Conservation (phyloP, 2,888 invertebrate genomes). For the Crossocerus cetratus region DNA sequence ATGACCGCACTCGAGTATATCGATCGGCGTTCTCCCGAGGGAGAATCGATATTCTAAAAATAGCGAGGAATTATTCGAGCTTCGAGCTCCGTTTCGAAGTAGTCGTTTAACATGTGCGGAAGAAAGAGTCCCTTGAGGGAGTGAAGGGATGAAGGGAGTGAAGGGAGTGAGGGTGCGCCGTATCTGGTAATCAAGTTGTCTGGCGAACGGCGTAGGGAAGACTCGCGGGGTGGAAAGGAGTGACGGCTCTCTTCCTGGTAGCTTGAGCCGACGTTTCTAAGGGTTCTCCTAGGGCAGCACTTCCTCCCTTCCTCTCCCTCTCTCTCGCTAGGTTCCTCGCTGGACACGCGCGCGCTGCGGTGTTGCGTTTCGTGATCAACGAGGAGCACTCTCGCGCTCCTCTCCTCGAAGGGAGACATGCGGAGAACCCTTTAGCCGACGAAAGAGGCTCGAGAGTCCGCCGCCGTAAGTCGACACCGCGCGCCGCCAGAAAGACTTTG, state of each 20-base stretch:
- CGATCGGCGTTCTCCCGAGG: too few relatives aligned
- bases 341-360: conserved; percentile 21
- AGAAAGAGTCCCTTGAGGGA: too few relatives aligned
- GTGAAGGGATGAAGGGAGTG: too few relatives aligned
- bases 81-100: too few relatives aligned
- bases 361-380: conserved; percentile 58
- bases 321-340: conserved; percentile 1
- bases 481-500: conserved; percentile 39
- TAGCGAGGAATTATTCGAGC: too few relatives aligned
- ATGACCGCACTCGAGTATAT: too few relatives aligned
- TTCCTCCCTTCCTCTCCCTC: conserved; percentile 21
- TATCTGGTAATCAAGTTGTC: too few relatives aligned
- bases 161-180: too few relatives aligned
- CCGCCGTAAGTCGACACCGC: conserved; percentile 55
- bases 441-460: not conserved
- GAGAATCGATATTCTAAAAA: too few relatives aligned
- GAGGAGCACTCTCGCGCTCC: conserved; percentile 51
- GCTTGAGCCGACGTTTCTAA: conserved; percentile 43
- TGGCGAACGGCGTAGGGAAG: too few relatives aligned
- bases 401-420: conserved; percentile 39
- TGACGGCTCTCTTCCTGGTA: not conserved
- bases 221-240: too few relatives aligned
- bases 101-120: too few relatives aligned
- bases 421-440: conserved; percentile 38
- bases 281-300: conserved; percentile 43